Evolutionary conservation across 2,797 vertebrate species (phyloP).

Genomic region (Mallotus villosus): DNA sequence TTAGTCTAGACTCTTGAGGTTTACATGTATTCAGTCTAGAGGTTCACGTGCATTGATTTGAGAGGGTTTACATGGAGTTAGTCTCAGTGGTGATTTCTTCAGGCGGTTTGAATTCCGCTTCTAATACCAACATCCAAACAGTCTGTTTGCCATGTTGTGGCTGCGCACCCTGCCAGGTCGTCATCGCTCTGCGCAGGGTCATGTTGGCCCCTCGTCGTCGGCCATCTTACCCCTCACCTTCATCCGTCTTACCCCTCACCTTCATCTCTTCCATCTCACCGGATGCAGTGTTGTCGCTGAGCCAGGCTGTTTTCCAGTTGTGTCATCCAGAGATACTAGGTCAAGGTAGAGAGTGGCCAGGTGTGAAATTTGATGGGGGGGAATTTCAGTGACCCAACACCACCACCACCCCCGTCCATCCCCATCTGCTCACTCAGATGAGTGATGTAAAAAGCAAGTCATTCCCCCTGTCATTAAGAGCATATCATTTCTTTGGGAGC

Average conservation of each 20-base stretch:
- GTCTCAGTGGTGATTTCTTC: neutral
- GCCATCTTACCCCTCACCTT: too few species aligned
- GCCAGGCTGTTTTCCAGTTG: slow-evolving; percentile 18
- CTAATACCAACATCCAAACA: neutral
- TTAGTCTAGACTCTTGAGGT: too few species aligned
- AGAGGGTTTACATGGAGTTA: neutral
- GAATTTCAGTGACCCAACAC: slow-evolving; percentile 24
- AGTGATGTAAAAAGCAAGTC: slow-evolving; percentile 71
- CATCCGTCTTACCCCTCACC: too few species aligned
- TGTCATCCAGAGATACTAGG: slow-evolving; percentile 44
- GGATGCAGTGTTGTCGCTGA: too few species aligned
- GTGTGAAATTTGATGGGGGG: slow-evolving; percentile 62
- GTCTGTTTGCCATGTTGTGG: neutral
- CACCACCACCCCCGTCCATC: slow-evolving; percentile 36
- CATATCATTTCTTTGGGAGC: slow-evolving; percentile 80
- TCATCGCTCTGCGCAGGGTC: too few species aligned
- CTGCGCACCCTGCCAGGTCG: too few species aligned
- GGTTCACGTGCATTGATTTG: too few species aligned
- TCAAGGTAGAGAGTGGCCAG: slow-evolving; percentile 54
- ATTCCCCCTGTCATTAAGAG: slow-evolving; percentile 80
- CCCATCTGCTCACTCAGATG: slow-evolving; percentile 61
- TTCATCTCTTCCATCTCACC: too few species aligned
- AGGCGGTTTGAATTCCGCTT: neutral
- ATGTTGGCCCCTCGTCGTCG: too few species aligned
- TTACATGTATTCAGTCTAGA: too few species aligned